Percentiles rank a stretch among this genome's conserved stretches.
Evolutionary conservation across 2,113 vertebrate species (phyloP).

Genomic region (Macrotus californicus): DNA sequence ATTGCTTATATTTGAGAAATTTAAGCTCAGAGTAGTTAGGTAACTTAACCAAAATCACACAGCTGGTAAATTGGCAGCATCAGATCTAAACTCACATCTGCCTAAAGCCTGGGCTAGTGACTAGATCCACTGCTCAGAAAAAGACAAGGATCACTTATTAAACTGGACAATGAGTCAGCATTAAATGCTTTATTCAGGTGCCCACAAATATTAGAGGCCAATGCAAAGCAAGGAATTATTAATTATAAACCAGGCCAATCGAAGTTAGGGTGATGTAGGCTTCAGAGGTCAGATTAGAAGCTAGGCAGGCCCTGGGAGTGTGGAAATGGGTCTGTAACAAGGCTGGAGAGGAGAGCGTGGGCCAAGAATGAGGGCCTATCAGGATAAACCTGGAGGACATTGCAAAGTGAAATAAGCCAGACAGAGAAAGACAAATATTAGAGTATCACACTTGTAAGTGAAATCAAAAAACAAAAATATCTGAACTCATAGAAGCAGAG

Average conservation of each 20-base stretch:
- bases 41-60: background rate
- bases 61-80: background rate
- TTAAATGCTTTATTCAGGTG: background rate
- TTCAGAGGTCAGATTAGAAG: background rate
- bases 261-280: background rate
- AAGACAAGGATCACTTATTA: background rate
- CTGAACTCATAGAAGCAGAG: background rate
- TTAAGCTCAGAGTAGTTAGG: background rate
- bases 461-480: background rate
- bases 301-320: background rate
- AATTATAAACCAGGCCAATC: background rate
- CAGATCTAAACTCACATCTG: background rate
- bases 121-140: background rate
- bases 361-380: background rate
- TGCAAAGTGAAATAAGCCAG: background rate
- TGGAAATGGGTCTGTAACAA: background rate
- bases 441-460: background rate
- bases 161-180: background rate
- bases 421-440: background rate
- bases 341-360: background rate
- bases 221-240: background rate
- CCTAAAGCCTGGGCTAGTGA: background rate
- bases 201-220: background rate
- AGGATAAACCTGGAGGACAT: background rate
- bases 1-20: constrained; percentile 1